These are phyloP conservation scores for Penaeus japonicus DNA, from an alignment of 1,140 invertebrate genomes.

Conservation along the genomic window DNA sequence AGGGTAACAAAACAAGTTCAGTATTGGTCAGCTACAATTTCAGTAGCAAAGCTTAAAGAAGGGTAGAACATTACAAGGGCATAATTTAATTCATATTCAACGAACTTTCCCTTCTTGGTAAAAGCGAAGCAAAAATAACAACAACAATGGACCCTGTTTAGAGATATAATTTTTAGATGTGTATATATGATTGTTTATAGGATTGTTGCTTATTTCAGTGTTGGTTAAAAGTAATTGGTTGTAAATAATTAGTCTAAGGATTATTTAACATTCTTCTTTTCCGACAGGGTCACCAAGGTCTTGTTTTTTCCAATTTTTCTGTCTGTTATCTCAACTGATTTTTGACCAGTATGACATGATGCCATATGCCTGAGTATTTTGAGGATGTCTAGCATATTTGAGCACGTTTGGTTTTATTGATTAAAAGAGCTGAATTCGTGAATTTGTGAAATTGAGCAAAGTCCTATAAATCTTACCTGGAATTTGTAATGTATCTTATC, in stretches of 20 bases:
- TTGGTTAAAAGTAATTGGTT: constrained; percentile 52
- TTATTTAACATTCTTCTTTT: constrained; percentile 11
- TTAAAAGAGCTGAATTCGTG: too few species aligned
- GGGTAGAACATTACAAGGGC: constrained; percentile 18
- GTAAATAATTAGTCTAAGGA: constrained; percentile 47
- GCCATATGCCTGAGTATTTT: constrained; percentile 48
- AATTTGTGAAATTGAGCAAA: too few species aligned
- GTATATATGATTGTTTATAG: constrained; percentile 53
- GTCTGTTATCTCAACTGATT: constrained; percentile 22
- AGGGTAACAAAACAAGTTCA: too few species aligned
- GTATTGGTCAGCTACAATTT: not conserved
- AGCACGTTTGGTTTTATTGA: too few species aligned
- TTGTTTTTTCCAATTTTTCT: constrained; percentile 44
- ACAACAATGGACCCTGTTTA: not conserved
- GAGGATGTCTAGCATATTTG: not conserved
- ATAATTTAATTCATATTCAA: constrained; percentile 49
- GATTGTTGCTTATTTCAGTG: constrained; percentile 47
- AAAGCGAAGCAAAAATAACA: constrained; percentile 8
- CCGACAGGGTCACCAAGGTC: constrained; percentile 35
- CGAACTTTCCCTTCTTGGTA: constrained; percentile 32
- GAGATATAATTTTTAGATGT: constrained; percentile 7
- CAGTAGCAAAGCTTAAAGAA: constrained; percentile 6
- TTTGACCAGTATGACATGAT: constrained; percentile 4
- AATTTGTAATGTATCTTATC: too few species aligned
- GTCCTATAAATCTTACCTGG: too few species aligned